Percentiles rank a stretch among this genome's conserved stretches.
phyloP scores from a whole-genome alignment of 1,140 invertebrate genomes.

The Cyclargus thomasi region DNA sequence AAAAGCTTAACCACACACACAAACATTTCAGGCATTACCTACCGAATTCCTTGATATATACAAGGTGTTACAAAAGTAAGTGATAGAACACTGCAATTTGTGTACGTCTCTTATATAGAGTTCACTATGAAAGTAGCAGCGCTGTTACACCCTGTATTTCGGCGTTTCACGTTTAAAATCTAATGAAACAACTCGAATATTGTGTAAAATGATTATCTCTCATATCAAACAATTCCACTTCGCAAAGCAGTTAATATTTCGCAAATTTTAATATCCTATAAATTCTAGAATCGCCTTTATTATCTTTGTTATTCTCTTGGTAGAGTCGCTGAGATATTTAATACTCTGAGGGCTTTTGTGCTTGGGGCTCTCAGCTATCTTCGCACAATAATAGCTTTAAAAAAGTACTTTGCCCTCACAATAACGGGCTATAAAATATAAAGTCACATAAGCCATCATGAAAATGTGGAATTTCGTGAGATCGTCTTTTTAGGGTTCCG shows the following conservation, averaged over 20 bases:
- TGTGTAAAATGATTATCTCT: neutral
- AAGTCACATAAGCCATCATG: neutral
- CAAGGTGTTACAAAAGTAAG: too few relatives aligned
- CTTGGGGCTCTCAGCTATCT: neutral
- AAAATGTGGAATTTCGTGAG: neutral
- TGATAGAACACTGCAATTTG: too few relatives aligned
- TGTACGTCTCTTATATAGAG: too few relatives aligned
- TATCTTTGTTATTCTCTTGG: neutral
- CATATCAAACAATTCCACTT: too few relatives aligned
- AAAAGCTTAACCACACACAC: too few relatives aligned
- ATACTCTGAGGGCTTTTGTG: neutral
- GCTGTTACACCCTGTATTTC: too few relatives aligned
- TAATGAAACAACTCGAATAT: too few relatives aligned
- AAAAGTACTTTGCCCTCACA: constrained; percentile 7
- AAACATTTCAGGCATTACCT: too few relatives aligned
- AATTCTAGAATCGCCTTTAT: neutral
- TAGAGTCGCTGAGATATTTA: neutral
- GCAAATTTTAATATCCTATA: neutral
- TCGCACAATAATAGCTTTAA: constrained; percentile 7
- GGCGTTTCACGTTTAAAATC: too few relatives aligned
- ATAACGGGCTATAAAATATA: neutral
- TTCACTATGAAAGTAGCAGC: neutral
- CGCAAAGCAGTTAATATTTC: neutral
- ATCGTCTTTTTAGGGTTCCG: neutral
- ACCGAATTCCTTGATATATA: too few relatives aligned